phyloP scores from a whole-genome alignment of 1,140 invertebrate species.

The Conus betulinus region DNA sequence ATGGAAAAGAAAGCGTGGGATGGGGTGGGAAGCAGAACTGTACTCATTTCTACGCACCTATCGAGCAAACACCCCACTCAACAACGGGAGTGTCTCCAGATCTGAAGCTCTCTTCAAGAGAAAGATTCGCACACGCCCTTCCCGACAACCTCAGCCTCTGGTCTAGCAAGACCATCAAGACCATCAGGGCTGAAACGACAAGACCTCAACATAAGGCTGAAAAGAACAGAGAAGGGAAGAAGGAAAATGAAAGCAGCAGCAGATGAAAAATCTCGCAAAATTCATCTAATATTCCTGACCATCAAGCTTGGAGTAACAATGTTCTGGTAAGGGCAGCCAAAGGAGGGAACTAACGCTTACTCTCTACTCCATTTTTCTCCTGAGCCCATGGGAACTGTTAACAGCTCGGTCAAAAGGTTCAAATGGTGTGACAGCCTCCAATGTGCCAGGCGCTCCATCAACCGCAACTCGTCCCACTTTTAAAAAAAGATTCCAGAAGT shows the following conservation, averaged over 20 bases:
- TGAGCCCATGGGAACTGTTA: neutral
- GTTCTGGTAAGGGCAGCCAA: constrained; percentile 38
- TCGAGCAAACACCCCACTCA: constrained; percentile 41
- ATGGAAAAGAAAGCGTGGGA: neutral
- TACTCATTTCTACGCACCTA: constrained; percentile 40
- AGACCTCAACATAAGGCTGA: constrained; percentile 7
- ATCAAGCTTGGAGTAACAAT: constrained; percentile 19
- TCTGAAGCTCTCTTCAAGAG: constrained; percentile 36
- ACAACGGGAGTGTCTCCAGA: constrained; percentile 36
- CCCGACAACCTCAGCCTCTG: too few relatives aligned
- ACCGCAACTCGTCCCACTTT: neutral
- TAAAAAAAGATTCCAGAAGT: neutral
- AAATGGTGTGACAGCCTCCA: neutral
- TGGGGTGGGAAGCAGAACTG: constrained; percentile 24
- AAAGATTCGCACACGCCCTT: constrained; percentile 11
- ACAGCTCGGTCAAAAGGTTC: neutral
- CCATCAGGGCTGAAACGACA: too few relatives aligned
- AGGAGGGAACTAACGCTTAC: neutral
- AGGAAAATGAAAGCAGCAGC: constrained; percentile 24
- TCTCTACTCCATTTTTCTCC: neutral
- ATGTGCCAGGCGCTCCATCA: neutral
- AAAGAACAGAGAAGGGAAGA: neutral
- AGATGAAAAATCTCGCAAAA: constrained; percentile 43
- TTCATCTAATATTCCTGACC: neutral
- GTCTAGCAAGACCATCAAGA: too few relatives aligned